Percentiles rank a stretch among this genome's conserved stretches.
phyloP scores from a whole-genome alignment of 53 echinoderm and acorn worm species.

The Henricia sp. region DNA sequence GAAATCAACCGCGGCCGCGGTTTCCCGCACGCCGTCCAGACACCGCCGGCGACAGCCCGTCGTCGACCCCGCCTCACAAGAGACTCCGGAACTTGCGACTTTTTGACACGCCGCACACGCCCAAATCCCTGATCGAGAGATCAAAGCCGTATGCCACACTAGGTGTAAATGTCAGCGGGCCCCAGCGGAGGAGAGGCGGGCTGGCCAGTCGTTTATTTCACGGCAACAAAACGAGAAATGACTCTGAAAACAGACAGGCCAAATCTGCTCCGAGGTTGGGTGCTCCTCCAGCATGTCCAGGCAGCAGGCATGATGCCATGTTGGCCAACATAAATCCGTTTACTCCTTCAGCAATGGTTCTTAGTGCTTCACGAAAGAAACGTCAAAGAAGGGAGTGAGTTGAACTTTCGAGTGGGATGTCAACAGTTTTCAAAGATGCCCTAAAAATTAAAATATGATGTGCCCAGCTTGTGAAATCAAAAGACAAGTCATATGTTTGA shows the following conservation, averaged over 20 bases:
- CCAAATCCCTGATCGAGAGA: constrained; percentile 83
- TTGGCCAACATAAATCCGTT: constrained; percentile 95
- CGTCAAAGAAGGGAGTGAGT: constrained; percentile 73
- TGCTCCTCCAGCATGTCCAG: too few species aligned
- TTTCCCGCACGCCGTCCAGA: constrained; percentile 16
- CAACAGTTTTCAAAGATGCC: not conserved
- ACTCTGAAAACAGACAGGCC: constrained; percentile 32
- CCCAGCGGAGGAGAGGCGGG: constrained; percentile 64
- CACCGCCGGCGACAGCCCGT: constrained; percentile 26
- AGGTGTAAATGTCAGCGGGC: not conserved
- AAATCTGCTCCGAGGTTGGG: constrained; percentile 48
- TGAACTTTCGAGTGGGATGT: not conserved
- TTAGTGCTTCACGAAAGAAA: constrained; percentile 77
- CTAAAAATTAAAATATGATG: not conserved
- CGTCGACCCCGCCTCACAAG: constrained; percentile 84
- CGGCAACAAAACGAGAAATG: constrained; percentile 26
- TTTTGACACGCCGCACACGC: constrained; percentile 97
- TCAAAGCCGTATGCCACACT: constrained; percentile 33
- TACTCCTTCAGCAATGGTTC: constrained; percentile 80
- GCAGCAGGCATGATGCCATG: constrained; percentile 45
- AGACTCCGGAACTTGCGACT: constrained; percentile 85
- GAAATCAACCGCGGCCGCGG: constrained; percentile 51
- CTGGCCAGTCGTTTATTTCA: constrained; percentile 68
- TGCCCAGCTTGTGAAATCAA: not conserved
- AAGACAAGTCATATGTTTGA: not conserved